Conservation (phyloP, 2,888 invertebrate genomes). For the Latheticus oryzae region DNA sequence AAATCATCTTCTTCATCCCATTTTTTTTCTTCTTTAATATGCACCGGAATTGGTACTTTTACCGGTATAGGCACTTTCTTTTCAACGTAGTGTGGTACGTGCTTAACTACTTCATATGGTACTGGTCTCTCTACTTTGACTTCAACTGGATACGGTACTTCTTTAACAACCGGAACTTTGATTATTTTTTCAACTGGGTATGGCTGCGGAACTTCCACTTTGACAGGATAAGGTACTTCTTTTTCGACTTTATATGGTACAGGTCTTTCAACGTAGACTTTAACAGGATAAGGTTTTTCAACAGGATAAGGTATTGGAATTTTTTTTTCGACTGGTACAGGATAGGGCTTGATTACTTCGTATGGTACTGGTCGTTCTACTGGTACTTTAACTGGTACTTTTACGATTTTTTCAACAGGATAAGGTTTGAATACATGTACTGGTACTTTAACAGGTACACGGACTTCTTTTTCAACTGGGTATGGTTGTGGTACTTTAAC, state of each 20-base stretch:
- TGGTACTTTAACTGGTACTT: constrained; percentile 74
- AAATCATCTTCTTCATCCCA: constrained; percentile 33
- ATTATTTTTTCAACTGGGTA: constrained; percentile 74
- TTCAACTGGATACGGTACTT: constrained; percentile 77
- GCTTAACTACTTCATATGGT: constrained; percentile 73
- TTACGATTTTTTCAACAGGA: constrained; percentile 78
- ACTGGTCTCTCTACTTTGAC: constrained; percentile 78
- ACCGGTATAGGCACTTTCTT: constrained; percentile 71
- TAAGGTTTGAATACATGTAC: constrained; percentile 77
- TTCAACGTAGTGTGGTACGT: constrained; percentile 72
- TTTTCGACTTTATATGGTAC: constrained; percentile 79
- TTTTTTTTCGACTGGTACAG: constrained; percentile 76
- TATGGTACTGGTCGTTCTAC: constrained; percentile 76
- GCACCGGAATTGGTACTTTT: constrained; percentile 74
- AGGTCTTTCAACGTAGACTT: constrained; percentile 74
- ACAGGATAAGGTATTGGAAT: constrained; percentile 72
- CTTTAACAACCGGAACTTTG: constrained; percentile 75
- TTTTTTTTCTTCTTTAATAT: constrained; percentile 62
- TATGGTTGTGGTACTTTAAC: constrained; percentile 76
- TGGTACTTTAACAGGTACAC: constrained; percentile 72
- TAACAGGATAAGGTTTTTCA: constrained; percentile 71
- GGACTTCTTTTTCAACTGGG: constrained; percentile 75
- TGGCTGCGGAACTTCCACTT: constrained; percentile 73
- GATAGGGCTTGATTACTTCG: constrained; percentile 72
- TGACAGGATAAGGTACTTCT: constrained; percentile 77